These are phyloP conservation scores for Mystacornis crossleyi DNA, from an alignment of 2,113 vertebrate species.

Conservation along the genomic window DNA sequence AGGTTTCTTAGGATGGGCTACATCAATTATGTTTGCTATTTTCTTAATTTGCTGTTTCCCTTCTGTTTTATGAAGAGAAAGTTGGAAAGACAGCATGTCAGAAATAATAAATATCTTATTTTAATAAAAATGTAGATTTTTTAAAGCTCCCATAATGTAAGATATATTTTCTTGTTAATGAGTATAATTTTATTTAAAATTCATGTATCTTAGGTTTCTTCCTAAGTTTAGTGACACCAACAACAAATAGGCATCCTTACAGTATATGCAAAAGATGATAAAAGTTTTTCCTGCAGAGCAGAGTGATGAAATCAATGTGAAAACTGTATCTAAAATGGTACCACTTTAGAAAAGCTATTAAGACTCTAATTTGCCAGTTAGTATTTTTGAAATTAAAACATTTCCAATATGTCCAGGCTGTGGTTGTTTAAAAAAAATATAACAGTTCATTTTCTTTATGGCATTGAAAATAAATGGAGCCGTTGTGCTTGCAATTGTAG, in stretches of 20 bases:
- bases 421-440: slow-evolving; percentile 53
- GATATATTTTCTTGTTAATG: not conserved
- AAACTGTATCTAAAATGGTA: slow-evolving; percentile 46
- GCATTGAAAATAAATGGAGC: slow-evolving; percentile 56
- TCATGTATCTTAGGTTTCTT: not conserved
- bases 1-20: not conserved
- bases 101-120: not conserved
- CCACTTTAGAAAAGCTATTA: slow-evolving; percentile 63
- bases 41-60: not conserved
- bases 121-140: not conserved
- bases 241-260: not conserved
- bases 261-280: not conserved
- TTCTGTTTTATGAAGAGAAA: not conserved
- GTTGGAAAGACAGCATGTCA: not conserved
- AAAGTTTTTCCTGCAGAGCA: not conserved
- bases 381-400: slow-evolving; percentile 65
- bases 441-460: slow-evolving; percentile 62
- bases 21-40: not conserved
- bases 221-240: not conserved
- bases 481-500: slow-evolving; percentile 48
- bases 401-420: slow-evolving; percentile 53
- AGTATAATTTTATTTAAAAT: slow-evolving; percentile 37
- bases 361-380: slow-evolving; percentile 63
- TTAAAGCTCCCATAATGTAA: not conserved
- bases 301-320: slow-evolving; percentile 4